Conservation (phyloP, 2,113 vertebrate genomes). For the Erythrolamprus reginae region DNA sequence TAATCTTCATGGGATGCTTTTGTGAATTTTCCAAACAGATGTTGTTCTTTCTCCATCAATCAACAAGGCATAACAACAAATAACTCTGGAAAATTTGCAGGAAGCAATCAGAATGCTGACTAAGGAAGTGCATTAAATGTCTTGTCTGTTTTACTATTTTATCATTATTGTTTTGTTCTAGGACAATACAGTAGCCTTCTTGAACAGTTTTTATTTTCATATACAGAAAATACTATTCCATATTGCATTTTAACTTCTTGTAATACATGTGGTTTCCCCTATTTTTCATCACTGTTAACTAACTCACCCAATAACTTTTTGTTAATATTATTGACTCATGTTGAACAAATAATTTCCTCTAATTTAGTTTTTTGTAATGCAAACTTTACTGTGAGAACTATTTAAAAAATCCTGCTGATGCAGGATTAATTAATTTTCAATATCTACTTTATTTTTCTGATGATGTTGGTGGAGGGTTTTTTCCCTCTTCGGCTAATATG, state of each 20-base stretch:
- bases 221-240: neutral
- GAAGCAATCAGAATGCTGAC: neutral
- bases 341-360: neutral
- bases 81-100: neutral
- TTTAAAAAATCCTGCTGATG: neutral
- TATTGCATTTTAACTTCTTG: neutral
- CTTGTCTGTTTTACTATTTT: neutral
- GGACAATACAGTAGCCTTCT: neutral
- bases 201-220: neutral
- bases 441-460: neutral
- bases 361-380: neutral
- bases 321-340: neutral
- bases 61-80: neutral
- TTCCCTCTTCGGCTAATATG: neutral
- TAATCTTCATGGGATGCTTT: neutral
- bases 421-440: neutral
- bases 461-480: neutral
- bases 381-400: neutral
- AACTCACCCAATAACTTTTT: neutral
- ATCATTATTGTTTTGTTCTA: neutral
- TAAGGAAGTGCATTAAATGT: neutral
- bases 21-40: neutral
- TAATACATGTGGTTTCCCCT: neutral
- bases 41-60: neutral
- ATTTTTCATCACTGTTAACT: neutral